phyloP scores from a whole-genome alignment of 2,113 vertebrate genomes.

The Thoracochromis brauschi region DNA sequence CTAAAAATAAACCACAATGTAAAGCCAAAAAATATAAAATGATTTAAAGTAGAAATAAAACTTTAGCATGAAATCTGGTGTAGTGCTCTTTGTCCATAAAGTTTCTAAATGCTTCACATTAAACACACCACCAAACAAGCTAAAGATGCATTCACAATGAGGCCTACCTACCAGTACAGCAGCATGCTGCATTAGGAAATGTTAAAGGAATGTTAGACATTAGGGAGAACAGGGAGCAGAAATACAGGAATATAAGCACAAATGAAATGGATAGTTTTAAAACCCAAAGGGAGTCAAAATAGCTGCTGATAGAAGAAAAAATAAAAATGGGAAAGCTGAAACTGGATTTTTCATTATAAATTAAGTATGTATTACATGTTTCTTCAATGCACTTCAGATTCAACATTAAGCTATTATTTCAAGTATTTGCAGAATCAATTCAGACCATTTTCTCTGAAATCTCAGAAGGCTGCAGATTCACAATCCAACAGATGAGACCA shows the following conservation, averaged over 20 bases:
- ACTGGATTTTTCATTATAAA: neutral
- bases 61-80: constrained; percentile 3
- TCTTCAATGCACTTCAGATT: neutral
- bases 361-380: neutral
- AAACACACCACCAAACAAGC: constrained; percentile 49
- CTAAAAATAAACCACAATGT: neutral
- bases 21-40: neutral
- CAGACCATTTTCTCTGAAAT: neutral
- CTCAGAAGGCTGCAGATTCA: neutral
- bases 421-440: neutral
- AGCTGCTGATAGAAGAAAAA: neutral
- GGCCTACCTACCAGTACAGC: constrained; percentile 78
- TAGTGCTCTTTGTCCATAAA: neutral
- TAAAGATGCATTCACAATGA: constrained; percentile 50
- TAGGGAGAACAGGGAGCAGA: constrained; percentile 33
- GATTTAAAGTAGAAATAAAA: neutral
- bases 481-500: neutral
- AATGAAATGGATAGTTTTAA: neutral
- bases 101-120: constrained; percentile 15
- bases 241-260: neutral
- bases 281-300: neutral
- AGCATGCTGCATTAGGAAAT: constrained; percentile 77
- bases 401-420: rapidly evolving
- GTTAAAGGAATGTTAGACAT: constrained; percentile 66
- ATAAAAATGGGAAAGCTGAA: neutral